Evolutionary conservation across 2,797 vertebrate genomes (phyloP), one percentile per base, ranked within the genome.

Genomic region (Tokudaia tokunoshimensis): DNA sequence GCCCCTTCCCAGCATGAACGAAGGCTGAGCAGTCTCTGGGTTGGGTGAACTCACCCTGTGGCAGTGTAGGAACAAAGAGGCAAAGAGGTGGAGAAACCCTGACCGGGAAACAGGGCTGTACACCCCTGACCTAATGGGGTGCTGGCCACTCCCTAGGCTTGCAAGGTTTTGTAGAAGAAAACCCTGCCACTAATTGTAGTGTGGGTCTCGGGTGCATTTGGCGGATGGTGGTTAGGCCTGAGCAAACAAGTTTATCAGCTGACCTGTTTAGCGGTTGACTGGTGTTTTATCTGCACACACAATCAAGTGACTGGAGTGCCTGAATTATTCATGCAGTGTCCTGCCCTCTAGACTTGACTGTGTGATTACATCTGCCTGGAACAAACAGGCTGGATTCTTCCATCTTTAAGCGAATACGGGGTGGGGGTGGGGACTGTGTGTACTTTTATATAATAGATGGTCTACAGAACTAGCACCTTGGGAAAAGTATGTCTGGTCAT

Each of bases 191-290:
- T 98, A 98, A 98, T 97, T 98, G 98, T 85, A 87, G 97, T 95
- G 92, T 93, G 88, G 97, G 97, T 97, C 97, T 97, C 97, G 97
- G 97, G 97, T 90, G 96, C 97, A 96, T 97, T 98, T 98, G 98
- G 98, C 74, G 1, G 1, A 98, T 91, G 98, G 98, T 98, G 98
- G 98, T 98, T 98, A 98, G 98, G 98, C 98, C 98, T 97, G 97
- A 99, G 98, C 99, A 99, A 99, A 99, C 99, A 99, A 99, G 99
- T 99, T 99, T 99, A 99, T 99, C 98, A 99, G 99, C 99, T 99
- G 99, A 98, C 98, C 99, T 98, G 99, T 99, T 99, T 98, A 98
- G 98, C 98, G 98, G 98, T 99, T 98, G 99, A 98, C 99, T 99
- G 98, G 99, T 99, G 99, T 99, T 99, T 98, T 99, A 99, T 99